Conservation (phyloP, 2,113 vertebrate species). For the cat (Felis catus) region F.catus_Fca126_mat1.0 CM031419.1:102831501-102832000, state of each 20-base stretch:
- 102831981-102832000: background rate
- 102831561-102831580: background rate
- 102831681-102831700: background rate
- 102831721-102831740: background rate
- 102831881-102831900: background rate
- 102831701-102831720: background rate
- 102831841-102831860: background rate
- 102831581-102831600: background rate
- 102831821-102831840: background rate
- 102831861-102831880: background rate
- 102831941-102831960: background rate
- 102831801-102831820: background rate
- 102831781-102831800: background rate
- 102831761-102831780: background rate
- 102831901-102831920: background rate
- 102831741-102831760: background rate
- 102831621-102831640: background rate
- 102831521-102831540: background rate
- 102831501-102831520: background rate
- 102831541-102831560: background rate
- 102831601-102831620: background rate
- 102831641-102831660: background rate
- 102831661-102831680: background rate
- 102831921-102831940: background rate
- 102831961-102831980: background rate